These are phyloP conservation scores for Malurus splendens DNA, from an alignment of 2,797 vertebrate genomes.

Conservation along the genomic window DNA sequence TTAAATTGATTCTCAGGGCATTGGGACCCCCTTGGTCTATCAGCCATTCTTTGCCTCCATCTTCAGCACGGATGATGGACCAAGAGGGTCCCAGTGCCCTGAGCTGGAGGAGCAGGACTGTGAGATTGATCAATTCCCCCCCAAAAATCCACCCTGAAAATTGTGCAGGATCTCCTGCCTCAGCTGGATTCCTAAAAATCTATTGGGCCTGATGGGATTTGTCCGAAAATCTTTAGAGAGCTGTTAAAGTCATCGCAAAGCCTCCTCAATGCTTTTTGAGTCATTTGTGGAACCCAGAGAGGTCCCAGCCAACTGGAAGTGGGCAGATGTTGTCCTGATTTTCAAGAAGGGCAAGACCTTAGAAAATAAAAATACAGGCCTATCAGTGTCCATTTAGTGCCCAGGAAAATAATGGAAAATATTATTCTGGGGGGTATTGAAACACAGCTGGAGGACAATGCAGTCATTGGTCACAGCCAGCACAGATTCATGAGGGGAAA, in stretches of 20 bases:
- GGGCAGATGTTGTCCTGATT: not conserved
- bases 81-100: not conserved
- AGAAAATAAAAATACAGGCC: no score
- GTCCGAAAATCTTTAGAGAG: not conserved
- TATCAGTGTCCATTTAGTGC: not conserved
- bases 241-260: accelerated
- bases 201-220: not conserved
- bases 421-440: not conserved
- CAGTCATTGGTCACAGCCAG: not conserved
- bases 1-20: not conserved
- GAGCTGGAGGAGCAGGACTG: not conserved
- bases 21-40: not conserved
- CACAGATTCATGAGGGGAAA: not conserved
- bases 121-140: not conserved
- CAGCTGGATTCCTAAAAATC: not conserved
- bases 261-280: not conserved
- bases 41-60: not conserved
- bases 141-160: not conserved
- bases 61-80: not conserved
- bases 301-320: not conserved
- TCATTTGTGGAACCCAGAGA: not conserved
- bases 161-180: not conserved
- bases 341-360: not conserved
- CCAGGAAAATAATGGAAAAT: not conserved
- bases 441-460: not conserved